Percentiles rank a stretch among this genome's conserved stretches.
phyloP scores from a whole-genome alignment of 2,797 vertebrate genomes.

The Mastacembelus armatus region DNA sequence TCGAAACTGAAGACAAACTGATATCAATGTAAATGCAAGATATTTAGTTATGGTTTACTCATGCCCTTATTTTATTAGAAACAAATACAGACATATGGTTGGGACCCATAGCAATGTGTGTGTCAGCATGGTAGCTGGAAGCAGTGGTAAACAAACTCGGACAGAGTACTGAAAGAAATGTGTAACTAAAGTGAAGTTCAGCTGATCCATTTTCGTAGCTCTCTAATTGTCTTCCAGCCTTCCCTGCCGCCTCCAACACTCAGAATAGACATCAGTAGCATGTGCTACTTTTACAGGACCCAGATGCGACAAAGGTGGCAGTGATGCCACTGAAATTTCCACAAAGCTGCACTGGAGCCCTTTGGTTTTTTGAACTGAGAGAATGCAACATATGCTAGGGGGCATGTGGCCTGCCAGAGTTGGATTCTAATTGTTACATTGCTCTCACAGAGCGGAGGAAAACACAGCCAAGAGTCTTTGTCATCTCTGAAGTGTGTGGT shows the following conservation, averaged over 20 bases:
- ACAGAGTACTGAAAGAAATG: slow-evolving; percentile 73
- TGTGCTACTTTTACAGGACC: slow-evolving; percentile 82
- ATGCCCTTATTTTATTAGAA: slow-evolving; percentile 74
- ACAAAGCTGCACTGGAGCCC: slow-evolving; percentile 78
- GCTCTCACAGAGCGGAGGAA: slow-evolving; percentile 79
- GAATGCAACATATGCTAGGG: slow-evolving; percentile 86
- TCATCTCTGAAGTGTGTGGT: slow-evolving; percentile 81
- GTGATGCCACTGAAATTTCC: slow-evolving; percentile 74
- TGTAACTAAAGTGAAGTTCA: slow-evolving; percentile 69
- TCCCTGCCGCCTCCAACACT: slow-evolving; percentile 74
- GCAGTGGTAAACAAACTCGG: slow-evolving; percentile 62
- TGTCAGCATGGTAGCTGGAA: slow-evolving; percentile 66
- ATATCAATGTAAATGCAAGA: slow-evolving; percentile 60
- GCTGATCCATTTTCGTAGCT: slow-evolving; percentile 79
- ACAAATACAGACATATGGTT: slow-evolving; percentile 73
- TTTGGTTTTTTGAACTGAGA: slow-evolving; percentile 84
- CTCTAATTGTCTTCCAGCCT: slow-evolving; percentile 85
- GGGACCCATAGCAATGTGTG: slow-evolving; percentile 53
- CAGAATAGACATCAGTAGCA: slow-evolving; percentile 85
- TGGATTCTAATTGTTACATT: slow-evolving; percentile 85
- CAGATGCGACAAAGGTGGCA: slow-evolving; percentile 86
- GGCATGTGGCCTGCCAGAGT: slow-evolving; percentile 82
- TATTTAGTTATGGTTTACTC: slow-evolving; percentile 65
- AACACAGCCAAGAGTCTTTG: slow-evolving; percentile 84
- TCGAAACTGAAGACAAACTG: slow-evolving; percentile 57